Percentiles rank a stretch among this genome's conserved stretches.
Conservation (phyloP, 2,113 vertebrate genomes). For the Agapornis roseicollis region DNA sequence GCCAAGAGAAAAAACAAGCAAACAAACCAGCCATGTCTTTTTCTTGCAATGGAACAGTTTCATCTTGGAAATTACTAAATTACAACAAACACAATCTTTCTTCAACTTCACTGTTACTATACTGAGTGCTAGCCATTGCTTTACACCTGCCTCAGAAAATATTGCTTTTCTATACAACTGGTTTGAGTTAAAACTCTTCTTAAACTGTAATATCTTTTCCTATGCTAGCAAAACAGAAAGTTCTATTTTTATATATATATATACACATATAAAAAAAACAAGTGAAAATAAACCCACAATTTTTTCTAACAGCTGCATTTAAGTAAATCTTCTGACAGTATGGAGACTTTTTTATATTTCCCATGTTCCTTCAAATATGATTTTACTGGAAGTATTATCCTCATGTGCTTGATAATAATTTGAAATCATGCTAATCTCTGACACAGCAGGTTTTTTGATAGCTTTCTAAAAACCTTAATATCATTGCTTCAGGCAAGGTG, state of each 20-base stretch:
- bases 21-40: neutral
- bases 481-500: conserved; percentile 90
- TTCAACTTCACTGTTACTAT: neutral
- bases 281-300: neutral
- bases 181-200: neutral
- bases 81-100: neutral
- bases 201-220: neutral
- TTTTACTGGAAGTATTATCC: conserved; percentile 57
- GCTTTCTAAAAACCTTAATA: conserved; percentile 80
- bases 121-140: neutral
- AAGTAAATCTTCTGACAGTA: neutral
- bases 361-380: conserved; percentile 18
- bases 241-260: neutral
- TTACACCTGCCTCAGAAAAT: neutral
- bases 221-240: neutral
- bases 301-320: neutral
- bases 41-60: neutral
- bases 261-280: neutral
- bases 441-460: conserved; percentile 86
- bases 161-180: neutral
- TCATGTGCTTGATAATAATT: conserved; percentile 59
- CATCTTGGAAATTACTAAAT: neutral
- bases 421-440: conserved; percentile 81
- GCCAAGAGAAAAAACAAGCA: neutral
- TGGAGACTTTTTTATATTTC: conserved; percentile 11